Conservation (phyloP, 2,797 vertebrate genomes). For the Pampus argenteus region DNA sequence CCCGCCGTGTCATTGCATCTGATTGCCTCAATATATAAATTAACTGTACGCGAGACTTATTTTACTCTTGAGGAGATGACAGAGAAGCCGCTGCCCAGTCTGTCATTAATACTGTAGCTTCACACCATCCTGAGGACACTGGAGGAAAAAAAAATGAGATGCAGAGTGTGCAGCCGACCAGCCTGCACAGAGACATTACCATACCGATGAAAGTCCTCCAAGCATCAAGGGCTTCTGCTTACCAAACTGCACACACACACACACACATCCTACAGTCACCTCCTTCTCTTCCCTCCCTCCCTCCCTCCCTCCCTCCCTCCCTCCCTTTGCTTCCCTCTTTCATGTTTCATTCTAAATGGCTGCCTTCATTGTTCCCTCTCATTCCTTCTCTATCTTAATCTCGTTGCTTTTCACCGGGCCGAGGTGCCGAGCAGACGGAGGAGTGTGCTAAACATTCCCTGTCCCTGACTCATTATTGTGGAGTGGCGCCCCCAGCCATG, state of each 20-base stretch:
- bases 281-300: slow-evolving; percentile 44
- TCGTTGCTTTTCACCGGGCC: slow-evolving; percentile 56
- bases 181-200: slow-evolving; percentile 69
- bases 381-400: slow-evolving; percentile 72
- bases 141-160: slow-evolving; percentile 59
- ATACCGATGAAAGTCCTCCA: slow-evolving; percentile 77
- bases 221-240: slow-evolving; percentile 75
- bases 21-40: not conserved
- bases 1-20: not conserved
- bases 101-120: slow-evolving; percentile 36
- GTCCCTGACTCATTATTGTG: slow-evolving; percentile 71
- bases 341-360: slow-evolving; percentile 56
- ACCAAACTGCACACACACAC: slow-evolving; percentile 66
- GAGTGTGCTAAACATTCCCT: slow-evolving; percentile 74
- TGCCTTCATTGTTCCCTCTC: slow-evolving; percentile 72
- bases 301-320: too few species aligned
- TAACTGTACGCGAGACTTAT: not conserved
- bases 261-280: slow-evolving; percentile 19
- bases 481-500: slow-evolving; percentile 63
- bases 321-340: slow-evolving; percentile 28
- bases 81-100: slow-evolving; percentile 19
- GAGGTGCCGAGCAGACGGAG: slow-evolving; percentile 68
- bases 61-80: not conserved
- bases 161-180: slow-evolving; percentile 70
- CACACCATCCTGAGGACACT: slow-evolving; percentile 23